These are phyloP conservation scores for Belonocnema kinseyi DNA, from an alignment of 1,140 invertebrate species.

Conservation along the genomic window DNA sequence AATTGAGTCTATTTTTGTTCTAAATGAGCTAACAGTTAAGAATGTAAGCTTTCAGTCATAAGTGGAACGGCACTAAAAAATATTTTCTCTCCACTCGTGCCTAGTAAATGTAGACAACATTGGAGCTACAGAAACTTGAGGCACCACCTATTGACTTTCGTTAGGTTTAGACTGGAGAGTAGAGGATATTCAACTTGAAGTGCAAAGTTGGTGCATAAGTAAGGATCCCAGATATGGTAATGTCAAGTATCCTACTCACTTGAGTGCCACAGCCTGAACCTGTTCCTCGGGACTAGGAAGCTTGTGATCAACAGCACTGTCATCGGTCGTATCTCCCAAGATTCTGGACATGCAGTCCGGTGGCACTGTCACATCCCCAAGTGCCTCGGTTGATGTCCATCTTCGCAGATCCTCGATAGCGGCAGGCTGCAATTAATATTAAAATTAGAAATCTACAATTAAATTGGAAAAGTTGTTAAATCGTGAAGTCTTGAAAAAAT, in stretches of 20 bases:
- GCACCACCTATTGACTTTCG: slow-evolving; percentile 11
- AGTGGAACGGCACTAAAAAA: background rate
- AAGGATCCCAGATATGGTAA: slow-evolving; percentile 32
- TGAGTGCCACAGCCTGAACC: slow-evolving; percentile 85
- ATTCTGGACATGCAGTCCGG: slow-evolving; percentile 82
- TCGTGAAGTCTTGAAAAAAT: too few species aligned
- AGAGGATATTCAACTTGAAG: slow-evolving; percentile 24
- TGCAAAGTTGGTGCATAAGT: slow-evolving; percentile 15
- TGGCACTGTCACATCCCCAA: slow-evolving; percentile 87
- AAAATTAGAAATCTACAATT: background rate
- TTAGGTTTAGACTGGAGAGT: background rate
- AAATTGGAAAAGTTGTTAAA: too few species aligned
- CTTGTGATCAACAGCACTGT: slow-evolving; percentile 86
- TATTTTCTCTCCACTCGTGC: background rate
- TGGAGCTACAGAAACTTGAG: slow-evolving; percentile 6
- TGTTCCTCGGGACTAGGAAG: slow-evolving; percentile 90
- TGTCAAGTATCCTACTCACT: slow-evolving; percentile 77
- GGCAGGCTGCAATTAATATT: slow-evolving; percentile 80
- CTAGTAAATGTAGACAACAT: background rate
- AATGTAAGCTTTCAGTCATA: background rate
- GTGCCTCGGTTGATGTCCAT: slow-evolving; percentile 89
- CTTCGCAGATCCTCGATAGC: slow-evolving; percentile 85
- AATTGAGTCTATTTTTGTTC: background rate
- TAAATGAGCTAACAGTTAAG: background rate
- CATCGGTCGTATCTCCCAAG: slow-evolving; percentile 76